Conservation (phyloP, 1,140 invertebrate species). For the Drosophila nasuta region DNA sequence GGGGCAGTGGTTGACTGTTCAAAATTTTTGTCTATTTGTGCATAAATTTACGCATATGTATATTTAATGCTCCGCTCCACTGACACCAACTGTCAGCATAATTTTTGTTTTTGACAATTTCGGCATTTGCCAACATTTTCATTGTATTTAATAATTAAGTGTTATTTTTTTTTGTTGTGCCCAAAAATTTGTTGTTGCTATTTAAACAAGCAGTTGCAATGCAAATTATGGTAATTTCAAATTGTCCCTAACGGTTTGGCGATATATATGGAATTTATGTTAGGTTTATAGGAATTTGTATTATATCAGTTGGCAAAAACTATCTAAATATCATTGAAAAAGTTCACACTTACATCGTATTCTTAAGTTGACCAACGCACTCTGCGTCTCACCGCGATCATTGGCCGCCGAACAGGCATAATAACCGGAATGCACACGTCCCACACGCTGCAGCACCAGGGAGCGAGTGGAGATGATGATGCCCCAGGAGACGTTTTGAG, state of each 20-base stretch:
- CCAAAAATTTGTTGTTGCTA: background rate
- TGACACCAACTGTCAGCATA: conserved; percentile 80
- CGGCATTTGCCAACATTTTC: conserved; percentile 30
- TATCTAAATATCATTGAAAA: background rate
- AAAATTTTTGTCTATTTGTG: conserved; percentile 60
- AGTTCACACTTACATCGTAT: conserved; percentile 92
- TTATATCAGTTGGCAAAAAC: background rate
- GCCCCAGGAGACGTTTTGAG: conserved; percentile 93
- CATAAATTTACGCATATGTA: conserved; percentile 80
- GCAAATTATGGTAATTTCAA: conserved; percentile 22
- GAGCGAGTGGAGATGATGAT: conserved; percentile 95
- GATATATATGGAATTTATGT: background rate
- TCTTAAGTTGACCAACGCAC: conserved; percentile 90
- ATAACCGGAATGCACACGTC: conserved; percentile 91
- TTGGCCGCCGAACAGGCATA: conserved; percentile 94
- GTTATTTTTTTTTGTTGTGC: conserved; percentile 25
- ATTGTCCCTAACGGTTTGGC: conserved; percentile 7
- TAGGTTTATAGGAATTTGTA: background rate
- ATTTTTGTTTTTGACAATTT: conserved; percentile 66
- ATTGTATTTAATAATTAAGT: conserved; percentile 38
- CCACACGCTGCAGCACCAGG: conserved; percentile 93
- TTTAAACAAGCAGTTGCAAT: conserved; percentile 16
- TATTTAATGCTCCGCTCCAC: conserved; percentile 79
- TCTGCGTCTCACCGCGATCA: conserved; percentile 92
- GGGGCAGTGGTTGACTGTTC: conserved; percentile 28